Base-by-base conservation (phyloP, 1,140 invertebrate genomes). In the Adelges cooleyi region DNA sequence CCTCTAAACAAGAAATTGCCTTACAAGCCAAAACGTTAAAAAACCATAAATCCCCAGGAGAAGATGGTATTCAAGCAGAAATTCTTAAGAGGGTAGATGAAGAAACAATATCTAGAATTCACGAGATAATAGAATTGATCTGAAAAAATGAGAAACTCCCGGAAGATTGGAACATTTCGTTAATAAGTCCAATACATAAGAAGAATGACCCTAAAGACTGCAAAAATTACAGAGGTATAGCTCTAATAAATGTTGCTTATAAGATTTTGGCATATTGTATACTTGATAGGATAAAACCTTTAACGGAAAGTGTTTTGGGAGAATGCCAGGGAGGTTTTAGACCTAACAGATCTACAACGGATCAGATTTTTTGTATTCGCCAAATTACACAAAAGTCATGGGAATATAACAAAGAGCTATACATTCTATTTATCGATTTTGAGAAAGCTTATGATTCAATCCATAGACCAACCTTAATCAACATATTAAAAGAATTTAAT, bases 171-270 rank as follows among this genome's bases (percentile, higher is more conserved):
- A 70, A 50, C 48, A 56, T 4, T 18, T 67, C 53, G 10, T 59
- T 70, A 22, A 68, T 70, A 11, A 38, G 40, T n/a, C 68, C 71
- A 36, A 66, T 72, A 22, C 51, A 67, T 44, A 72, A 72, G 42
- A 72, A 72, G 65, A 68, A 70, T 15, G 69, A 71, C 46, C 66
- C 65, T 20, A n/a, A 51, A n/a, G 42, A 68, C 29, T 69, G 67
- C 29, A 36, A 33, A 4, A 71, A 72, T 46, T 72, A 71, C 36
- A 66, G 71, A 65, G 70, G 69, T 13, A 69, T 54, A n/a, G 18
- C 46, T n/a, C 13, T 52, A 36, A 15, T 20, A 42, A 49, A 23
- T 53, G 18, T 25, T 3, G 25, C 17, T 8, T 22, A 27, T 33
- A 49, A 36, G 50, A 33, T 36, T 52, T n/a, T 29, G n/a, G 17